phyloP scores from a whole-genome alignment of 1,140 invertebrate species.

The Chymomyza costata region DNA sequence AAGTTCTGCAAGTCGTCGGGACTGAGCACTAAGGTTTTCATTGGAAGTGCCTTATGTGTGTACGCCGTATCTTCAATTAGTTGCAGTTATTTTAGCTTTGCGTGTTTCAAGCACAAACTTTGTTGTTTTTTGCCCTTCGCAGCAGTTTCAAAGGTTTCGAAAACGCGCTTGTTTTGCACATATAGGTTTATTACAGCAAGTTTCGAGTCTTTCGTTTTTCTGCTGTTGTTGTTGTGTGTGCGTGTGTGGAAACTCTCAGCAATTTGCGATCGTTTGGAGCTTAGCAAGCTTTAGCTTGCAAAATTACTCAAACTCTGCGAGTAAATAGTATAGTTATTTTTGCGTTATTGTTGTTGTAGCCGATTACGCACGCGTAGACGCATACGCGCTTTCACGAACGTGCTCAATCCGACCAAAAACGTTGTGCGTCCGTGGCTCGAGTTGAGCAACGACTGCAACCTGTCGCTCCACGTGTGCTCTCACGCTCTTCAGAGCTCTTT shows the following conservation, averaged over 20 bases:
- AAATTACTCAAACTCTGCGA: not conserved
- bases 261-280: slow-evolving; percentile 14
- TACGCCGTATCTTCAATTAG: not conserved
- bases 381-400: slow-evolving; percentile 38
- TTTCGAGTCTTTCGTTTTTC: no score
- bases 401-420: slow-evolving; percentile 31
- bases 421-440: slow-evolving; percentile 50
- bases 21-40: slow-evolving; percentile 68
- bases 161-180: not conserved
- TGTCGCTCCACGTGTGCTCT: slow-evolving; percentile 8
- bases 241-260: slow-evolving; percentile 15
- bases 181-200: no score
- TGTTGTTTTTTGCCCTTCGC: not conserved
- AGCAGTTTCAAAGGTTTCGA: not conserved
- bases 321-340: slow-evolving; percentile 16
- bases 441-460: slow-evolving; percentile 23
- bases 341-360: slow-evolving; percentile 24
- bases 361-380: slow-evolving; percentile 9
- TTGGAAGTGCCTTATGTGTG: slow-evolving; percentile 40
- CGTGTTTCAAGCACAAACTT: no score
- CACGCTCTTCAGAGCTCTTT: slow-evolving; percentile 9
- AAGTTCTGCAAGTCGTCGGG: slow-evolving; percentile 70
- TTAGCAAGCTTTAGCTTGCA: no score
- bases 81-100: not conserved
- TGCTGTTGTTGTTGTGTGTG: not conserved